These are phyloP conservation scores for Melanotaenia parkinsoni DNA, from an alignment of 2,797 vertebrate species.

Conservation along the genomic window DNA sequence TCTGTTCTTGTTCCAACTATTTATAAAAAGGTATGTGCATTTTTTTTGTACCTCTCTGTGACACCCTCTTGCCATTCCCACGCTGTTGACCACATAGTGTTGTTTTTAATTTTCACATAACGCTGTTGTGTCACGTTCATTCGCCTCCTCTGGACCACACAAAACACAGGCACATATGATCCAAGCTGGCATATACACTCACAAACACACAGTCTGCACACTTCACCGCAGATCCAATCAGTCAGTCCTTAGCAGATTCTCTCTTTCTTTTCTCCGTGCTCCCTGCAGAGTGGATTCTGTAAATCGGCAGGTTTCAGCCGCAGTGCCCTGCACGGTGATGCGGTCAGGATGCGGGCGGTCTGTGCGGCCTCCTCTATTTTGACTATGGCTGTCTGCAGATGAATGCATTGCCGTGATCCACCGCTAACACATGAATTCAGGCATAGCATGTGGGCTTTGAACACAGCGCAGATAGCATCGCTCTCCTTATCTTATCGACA, in stretches of 20 bases:
- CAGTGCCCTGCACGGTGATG: slow-evolving; percentile 56
- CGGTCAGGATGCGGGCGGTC: slow-evolving; percentile 66
- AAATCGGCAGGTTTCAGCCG: slow-evolving; percentile 47
- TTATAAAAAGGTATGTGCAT: neutral
- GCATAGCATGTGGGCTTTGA: slow-evolving; percentile 75
- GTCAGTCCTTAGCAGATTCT: slow-evolving; percentile 29
- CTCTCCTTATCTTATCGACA: slow-evolving; percentile 60
- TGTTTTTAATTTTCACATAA: slow-evolving; percentile 65
- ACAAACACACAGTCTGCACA: slow-evolving; percentile 31
- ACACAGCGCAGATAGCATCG: slow-evolving; percentile 60
- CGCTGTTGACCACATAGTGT: slow-evolving; percentile 49
- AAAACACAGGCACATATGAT: slow-evolving; percentile 1
- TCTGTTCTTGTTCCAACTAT: neutral
- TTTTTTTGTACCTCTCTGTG: slow-evolving; percentile 21
- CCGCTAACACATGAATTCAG: slow-evolving; percentile 56
- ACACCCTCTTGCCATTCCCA: slow-evolving; percentile 50
- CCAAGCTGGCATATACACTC: slow-evolving; percentile 7
- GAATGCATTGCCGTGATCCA: slow-evolving; percentile 56
- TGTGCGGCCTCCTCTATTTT: slow-evolving; percentile 79
- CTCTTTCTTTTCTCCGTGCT: slow-evolving; percentile 12
- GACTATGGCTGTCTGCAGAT: slow-evolving; percentile 78
- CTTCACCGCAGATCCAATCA: slow-evolving; percentile 47
- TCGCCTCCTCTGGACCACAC: slow-evolving; percentile 49
- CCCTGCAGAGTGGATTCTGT: slow-evolving; percentile 51
- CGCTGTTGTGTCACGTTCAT: slow-evolving; percentile 54